Percentiles rank a stretch among this genome's conserved stretches.
Evolutionary conservation across 2,797 vertebrate species (phyloP).

Genomic region (Falco novaeseelandiae): DNA sequence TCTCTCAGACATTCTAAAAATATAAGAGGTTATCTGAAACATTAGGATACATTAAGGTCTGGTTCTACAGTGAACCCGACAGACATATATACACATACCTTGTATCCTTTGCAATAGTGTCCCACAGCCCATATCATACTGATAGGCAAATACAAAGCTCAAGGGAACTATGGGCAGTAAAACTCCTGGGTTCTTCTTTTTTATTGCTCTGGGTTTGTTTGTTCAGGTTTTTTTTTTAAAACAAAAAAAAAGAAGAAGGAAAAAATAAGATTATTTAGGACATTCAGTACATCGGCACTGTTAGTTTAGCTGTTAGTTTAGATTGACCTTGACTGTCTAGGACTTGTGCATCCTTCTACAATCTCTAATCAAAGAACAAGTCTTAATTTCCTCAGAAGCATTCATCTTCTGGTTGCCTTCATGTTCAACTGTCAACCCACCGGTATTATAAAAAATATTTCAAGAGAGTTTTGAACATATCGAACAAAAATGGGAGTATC

Average conservation of each 20-base stretch:
- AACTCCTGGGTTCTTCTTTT: conserved; percentile 79
- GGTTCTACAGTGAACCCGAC: background rate
- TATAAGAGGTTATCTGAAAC: background rate
- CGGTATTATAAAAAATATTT: background rate
- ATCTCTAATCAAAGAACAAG: background rate
- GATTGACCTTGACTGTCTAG: background rate
- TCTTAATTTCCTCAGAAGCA: background rate
- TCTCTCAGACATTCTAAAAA: background rate
- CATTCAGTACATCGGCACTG: background rate
- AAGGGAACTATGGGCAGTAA: conserved; percentile 85
- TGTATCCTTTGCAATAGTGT: conserved; percentile 86
- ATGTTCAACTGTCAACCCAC: background rate
- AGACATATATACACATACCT: conserved; percentile 72
- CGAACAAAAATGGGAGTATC: background rate
- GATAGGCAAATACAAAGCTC: conserved; percentile 85
- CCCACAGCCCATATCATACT: conserved; percentile 88
- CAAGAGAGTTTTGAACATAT: background rate
- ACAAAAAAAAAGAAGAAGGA: background rate
- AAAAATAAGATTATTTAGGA: background rate
- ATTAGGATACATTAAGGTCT: background rate
- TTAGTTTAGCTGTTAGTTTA: background rate
- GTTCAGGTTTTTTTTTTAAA: background rate
- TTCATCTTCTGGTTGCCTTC: background rate
- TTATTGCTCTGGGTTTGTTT: conserved; percentile 79
- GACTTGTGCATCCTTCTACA: background rate